A percentile compares a stretch with the other conserved stretches of the same genome.
phyloP scores from a whole-genome alignment of 2,113 vertebrate genomes.

The Tupaia tana region DNA sequence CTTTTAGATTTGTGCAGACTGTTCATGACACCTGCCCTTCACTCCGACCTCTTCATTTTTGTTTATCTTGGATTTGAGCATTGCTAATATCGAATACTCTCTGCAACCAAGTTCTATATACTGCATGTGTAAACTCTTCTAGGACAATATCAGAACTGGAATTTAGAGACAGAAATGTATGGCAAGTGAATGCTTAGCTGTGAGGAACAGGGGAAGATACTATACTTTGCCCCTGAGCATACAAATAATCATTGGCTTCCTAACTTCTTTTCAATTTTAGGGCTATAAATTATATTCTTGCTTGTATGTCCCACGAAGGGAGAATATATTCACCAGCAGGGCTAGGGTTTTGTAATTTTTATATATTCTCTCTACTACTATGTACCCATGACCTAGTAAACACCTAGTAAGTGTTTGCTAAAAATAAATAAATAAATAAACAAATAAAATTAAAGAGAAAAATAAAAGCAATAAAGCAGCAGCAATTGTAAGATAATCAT shows the following conservation, averaged over 20 bases:
- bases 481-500: neutral
- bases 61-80: neutral
- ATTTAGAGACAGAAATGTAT: neutral
- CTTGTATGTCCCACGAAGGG: neutral
- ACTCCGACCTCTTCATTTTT: neutral
- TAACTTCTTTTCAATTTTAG: neutral
- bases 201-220: neutral
- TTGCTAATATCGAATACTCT: neutral
- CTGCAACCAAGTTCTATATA: neutral
- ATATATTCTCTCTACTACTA: neutral
- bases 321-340: neutral
- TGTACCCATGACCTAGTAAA: neutral
- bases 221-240: neutral
- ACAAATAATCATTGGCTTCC: neutral
- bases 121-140: neutral
- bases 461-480: neutral
- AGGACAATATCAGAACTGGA: neutral
- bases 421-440: too few relatives aligned
- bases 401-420: neutral
- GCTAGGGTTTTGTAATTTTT: neutral
- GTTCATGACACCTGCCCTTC: fast-evolving
- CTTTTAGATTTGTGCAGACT: neutral
- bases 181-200: neutral
- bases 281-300: neutral
- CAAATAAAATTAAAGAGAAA: too few relatives aligned